phyloP scores from a whole-genome alignment of 1,140 invertebrate genomes.

The Anoplolepis gracilipes region DNA sequence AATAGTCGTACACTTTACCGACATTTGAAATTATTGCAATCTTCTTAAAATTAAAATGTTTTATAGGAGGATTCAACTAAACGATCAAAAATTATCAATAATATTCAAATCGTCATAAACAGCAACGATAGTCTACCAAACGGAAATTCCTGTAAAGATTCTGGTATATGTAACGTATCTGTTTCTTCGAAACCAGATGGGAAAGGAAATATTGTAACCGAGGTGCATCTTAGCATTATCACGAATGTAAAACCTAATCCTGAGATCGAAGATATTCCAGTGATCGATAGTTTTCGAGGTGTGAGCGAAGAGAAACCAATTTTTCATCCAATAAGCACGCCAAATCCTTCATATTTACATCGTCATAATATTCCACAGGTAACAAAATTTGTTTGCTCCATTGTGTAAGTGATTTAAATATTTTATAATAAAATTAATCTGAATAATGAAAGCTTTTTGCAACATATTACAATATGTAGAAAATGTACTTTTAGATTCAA shows the following conservation, averaged over 20 bases:
- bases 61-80: slow-evolving; percentile 21
- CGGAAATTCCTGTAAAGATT: slow-evolving; percentile 55
- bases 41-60: neutral
- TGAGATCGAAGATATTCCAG: slow-evolving; percentile 68
- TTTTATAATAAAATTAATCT: neutral
- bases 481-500: slow-evolving; percentile 55
- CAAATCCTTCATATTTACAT: slow-evolving; percentile 16
- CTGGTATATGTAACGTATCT: slow-evolving; percentile 65
- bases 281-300: slow-evolving; percentile 72
- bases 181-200: slow-evolving; percentile 58
- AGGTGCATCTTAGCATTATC: slow-evolving; percentile 68
- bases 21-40: neutral
- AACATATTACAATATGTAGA: neutral
- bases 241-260: slow-evolving; percentile 55
- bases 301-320: neutral
- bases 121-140: slow-evolving; percentile 45
- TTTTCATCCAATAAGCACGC: neutral
- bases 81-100: slow-evolving; percentile 55
- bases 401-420: neutral
- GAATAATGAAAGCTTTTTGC: neutral
- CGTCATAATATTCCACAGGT: slow-evolving; percentile 73
- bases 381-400: slow-evolving; percentile 10
- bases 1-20: neutral
- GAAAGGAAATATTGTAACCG: slow-evolving; percentile 70
- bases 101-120: slow-evolving; percentile 67